Evolutionary conservation across 2,113 vertebrate genomes (phyloP).

Genomic region (Conger conger): DNA sequence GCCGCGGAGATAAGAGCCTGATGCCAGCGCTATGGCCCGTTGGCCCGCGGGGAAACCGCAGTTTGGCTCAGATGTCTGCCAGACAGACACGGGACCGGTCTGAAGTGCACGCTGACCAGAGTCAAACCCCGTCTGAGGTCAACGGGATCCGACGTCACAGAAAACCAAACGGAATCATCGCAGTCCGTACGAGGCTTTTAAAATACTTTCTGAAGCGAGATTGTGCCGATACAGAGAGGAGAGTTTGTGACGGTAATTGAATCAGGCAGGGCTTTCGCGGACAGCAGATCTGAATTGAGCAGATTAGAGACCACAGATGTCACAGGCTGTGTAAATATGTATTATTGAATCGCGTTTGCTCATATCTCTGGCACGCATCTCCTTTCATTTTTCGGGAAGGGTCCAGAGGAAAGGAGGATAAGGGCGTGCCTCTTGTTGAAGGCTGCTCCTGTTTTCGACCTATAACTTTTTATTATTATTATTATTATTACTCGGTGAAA

Average conservation of each 20-base stretch:
- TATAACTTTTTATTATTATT: background rate
- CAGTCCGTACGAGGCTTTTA: constrained; percentile 39
- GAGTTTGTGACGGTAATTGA: constrained; percentile 41
- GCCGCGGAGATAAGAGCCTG: constrained; percentile 39
- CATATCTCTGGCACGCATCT: background rate
- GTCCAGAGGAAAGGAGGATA: background rate
- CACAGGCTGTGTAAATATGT: background rate
- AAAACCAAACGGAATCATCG: constrained; percentile 37
- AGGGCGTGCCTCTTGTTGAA: background rate
- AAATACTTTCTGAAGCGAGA: constrained; percentile 35
- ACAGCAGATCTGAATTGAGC: constrained; percentile 15
- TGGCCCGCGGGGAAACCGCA: constrained; percentile 5
- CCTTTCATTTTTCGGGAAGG: background rate
- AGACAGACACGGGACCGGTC: constrained; percentile 22
- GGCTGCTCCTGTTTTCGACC: background rate
- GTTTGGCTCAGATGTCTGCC: background rate
- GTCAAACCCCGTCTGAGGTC: constrained; percentile 10
- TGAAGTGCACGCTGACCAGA: background rate
- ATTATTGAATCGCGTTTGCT: background rate
- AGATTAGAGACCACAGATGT: background rate
- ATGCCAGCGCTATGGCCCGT: background rate
- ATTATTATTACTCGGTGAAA: background rate
- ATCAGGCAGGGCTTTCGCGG: background rate
- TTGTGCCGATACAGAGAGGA: constrained; percentile 37
- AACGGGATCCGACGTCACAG: constrained; percentile 35